These are phyloP conservation scores for Apotomis capreana DNA, from an alignment of 2,888 invertebrate species.

Conservation along the genomic window DNA sequence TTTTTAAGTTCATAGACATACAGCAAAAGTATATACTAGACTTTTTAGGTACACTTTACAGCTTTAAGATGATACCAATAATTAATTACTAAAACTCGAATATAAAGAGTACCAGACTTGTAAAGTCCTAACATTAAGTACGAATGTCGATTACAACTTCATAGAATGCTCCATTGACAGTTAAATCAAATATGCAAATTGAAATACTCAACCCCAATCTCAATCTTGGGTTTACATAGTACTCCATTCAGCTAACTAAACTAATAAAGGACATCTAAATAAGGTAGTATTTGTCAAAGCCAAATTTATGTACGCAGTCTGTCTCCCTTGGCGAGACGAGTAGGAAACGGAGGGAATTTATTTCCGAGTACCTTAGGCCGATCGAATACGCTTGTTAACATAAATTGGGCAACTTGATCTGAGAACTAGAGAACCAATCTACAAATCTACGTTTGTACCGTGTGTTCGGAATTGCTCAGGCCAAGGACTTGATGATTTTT, in stretches of 20 bases:
- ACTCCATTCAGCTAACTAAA: constrained; percentile 22
- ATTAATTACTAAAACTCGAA: no score
- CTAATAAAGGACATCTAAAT: constrained; percentile 29
- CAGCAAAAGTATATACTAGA: no score
- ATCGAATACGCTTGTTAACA: constrained; percentile 30
- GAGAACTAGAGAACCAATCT: constrained; percentile 3
- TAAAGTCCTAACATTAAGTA: no score
- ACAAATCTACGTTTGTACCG: neutral
- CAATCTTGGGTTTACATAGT: constrained; percentile 21
- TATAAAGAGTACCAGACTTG: no score
- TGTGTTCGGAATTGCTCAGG: no score
- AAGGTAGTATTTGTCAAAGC: constrained; percentile 30
- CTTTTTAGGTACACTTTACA: no score
- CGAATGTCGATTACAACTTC: no score
- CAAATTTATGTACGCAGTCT: constrained; percentile 23
- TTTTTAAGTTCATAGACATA: no score
- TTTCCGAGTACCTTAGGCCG: constrained; percentile 29
- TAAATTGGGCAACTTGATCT: constrained; percentile 23
- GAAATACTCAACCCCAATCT: constrained; percentile 22
- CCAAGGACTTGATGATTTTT: no score
- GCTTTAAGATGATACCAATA: no score
- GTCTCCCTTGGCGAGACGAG: constrained; percentile 14
- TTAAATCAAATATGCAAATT: constrained; percentile 34
- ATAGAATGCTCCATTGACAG: no score
- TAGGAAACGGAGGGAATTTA: constrained; percentile 24